Conservation (phyloP, 2,888 invertebrate species). For the Cephus nigrinus region DNA sequence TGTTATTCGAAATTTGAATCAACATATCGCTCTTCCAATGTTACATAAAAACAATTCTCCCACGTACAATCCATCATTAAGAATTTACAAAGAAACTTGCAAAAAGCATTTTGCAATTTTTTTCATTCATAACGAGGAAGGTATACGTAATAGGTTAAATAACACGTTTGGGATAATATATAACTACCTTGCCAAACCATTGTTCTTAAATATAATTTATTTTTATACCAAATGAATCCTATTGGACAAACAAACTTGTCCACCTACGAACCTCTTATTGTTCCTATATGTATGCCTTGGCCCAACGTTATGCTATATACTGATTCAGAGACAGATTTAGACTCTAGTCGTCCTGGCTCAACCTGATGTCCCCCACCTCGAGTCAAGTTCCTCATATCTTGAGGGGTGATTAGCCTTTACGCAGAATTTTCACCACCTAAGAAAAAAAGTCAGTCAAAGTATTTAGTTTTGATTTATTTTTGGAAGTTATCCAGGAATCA, state of each 20-base stretch:
- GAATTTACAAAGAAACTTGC: background rate
- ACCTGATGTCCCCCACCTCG: slow-evolving; percentile 10
- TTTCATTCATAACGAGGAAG: background rate
- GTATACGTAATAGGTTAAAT: background rate
- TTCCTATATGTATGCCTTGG: background rate
- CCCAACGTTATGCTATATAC: slow-evolving; percentile 8
- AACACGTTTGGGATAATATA: background rate
- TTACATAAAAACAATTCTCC: background rate
- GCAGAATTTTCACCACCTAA: background rate
- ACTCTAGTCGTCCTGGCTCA: background rate
- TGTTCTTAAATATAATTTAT: background rate
- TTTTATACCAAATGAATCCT: background rate
- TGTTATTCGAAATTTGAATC: background rate
- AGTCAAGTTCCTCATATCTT: background rate
- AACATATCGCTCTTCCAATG: background rate
- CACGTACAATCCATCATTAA: background rate
- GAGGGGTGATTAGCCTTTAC: background rate
- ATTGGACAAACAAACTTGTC: slow-evolving; percentile 9
- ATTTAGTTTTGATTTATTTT: background rate
- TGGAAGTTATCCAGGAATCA: background rate
- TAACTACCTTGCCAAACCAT: background rate
- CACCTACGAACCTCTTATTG: slow-evolving; percentile 4
- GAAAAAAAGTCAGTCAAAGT: background rate
- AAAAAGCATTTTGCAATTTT: background rate
- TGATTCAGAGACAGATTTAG: slow-evolving; percentile 18